Conservation (phyloP, 1,140 invertebrate species). For the Formica exsecta region DNA sequence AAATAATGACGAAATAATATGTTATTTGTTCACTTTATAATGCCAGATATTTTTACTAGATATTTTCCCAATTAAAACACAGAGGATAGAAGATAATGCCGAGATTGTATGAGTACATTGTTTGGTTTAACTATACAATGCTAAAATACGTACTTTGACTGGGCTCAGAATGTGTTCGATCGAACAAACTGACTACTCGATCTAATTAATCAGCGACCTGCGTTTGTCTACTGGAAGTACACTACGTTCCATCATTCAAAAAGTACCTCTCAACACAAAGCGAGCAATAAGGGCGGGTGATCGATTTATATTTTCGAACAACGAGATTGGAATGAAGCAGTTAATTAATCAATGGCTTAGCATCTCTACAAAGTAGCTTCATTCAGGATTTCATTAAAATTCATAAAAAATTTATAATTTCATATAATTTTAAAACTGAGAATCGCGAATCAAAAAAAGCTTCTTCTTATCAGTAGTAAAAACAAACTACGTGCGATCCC, state of each 20-base stretch:
- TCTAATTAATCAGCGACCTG: constrained; percentile 84
- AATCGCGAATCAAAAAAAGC: neutral
- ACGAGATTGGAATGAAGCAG: constrained; percentile 53
- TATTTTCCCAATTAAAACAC: neutral
- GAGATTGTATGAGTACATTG: neutral
- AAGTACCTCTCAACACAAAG: constrained; percentile 76
- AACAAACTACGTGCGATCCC: no score
- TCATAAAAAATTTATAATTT: neutral
- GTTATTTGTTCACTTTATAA: neutral
- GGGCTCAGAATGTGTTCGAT: constrained; percentile 35
- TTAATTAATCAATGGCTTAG: constrained; percentile 57
- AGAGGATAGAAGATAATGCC: neutral
- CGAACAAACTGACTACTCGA: constrained; percentile 75
- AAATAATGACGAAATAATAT: neutral
- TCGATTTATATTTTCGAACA: constrained; percentile 57
- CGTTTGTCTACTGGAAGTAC: constrained; percentile 73
- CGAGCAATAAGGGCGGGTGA: constrained; percentile 62
- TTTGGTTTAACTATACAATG: neutral
- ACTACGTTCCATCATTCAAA: constrained; percentile 75
- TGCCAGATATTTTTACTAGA: no score
- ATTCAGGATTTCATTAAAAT: constrained; percentile 1
- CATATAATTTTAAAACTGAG: constrained; percentile 10
- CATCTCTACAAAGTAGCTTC: neutral
- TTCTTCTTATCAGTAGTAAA: neutral
- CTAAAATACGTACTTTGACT: constrained; percentile 33